Evolutionary conservation across 2,888 invertebrate genomes (phyloP), one percentile per base, ranked within the genome.

Genomic region (Sinotaia quadrata): DNA sequence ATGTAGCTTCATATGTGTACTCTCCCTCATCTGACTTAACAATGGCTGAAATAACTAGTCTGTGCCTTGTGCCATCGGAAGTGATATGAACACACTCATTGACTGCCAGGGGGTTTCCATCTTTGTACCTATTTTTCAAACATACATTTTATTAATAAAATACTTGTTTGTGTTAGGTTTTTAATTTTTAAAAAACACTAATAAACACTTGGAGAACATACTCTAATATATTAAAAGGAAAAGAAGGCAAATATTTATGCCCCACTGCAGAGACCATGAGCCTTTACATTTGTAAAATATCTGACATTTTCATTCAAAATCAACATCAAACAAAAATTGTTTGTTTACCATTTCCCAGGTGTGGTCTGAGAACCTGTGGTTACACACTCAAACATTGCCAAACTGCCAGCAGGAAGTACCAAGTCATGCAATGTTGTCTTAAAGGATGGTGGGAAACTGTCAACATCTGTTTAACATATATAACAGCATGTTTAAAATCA

Each of bases 21-120:
- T 81, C 75, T 31, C 81, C 82, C 51, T 77, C 77, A 44, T 82
- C 80, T 21, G 68, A 62, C 8, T 71, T 72, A 10, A 74, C 68
- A 34, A 78, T 74, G 44, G 73, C 68, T 18, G 66, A 69, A 33
- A 82, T 74, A 52, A 70, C 63, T 24, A 83, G 74, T 58, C 71
- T 71, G 68, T 95, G 95, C 94, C 95, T 95, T 56, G 81, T 94
- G 21, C 95, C 96, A 79, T 94, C 94, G 84, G 96, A 95, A 51
- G 91, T 91, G 76, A 93, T 93, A 88, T 94, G 94, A 0, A 94
- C 91, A 0, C 92, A 91, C 75, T 91, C 91, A 7, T 94, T 91
- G 86, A 94, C 93, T 65, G 95, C 88, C 84, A 93, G 91, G 86
- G 94, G 94, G 44, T 93, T 93, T 37, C 95, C 95, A 54, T 94